Percentiles rank a stretch among this genome's conserved stretches.
Conservation (phyloP, 2,113 vertebrate genomes). For the Nymphicus hollandicus region DNA sequence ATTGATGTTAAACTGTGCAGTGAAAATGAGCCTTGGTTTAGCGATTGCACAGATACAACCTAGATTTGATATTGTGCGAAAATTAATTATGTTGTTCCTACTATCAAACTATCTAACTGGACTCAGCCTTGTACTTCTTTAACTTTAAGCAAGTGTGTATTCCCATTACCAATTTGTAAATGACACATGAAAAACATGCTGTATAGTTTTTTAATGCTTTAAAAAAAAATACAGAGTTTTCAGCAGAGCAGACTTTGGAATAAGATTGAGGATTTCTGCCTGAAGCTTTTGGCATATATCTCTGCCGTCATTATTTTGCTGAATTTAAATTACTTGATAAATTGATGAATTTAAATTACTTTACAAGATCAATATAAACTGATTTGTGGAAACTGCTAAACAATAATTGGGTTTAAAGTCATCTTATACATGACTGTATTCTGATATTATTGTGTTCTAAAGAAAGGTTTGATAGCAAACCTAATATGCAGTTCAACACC, state of each 20-base stretch:
- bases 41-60: background rate
- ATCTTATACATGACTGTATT: background rate
- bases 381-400: background rate
- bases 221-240: background rate
- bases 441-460: background rate
- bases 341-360: constrained; percentile 22
- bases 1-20: background rate
- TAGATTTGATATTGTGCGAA: background rate
- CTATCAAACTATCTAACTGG: background rate
- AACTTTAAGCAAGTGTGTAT: background rate
- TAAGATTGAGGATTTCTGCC: background rate
- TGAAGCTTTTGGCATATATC: background rate
- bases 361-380: background rate
- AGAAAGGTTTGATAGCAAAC: background rate
- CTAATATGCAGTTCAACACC: background rate
- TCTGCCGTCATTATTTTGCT: background rate
- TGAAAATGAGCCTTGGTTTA: background rate
- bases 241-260: background rate
- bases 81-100: background rate
- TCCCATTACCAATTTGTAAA: background rate
- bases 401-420: background rate
- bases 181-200: background rate
- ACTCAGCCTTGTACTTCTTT: background rate
- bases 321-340: constrained; percentile 13
- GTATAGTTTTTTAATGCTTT: background rate